Conservation (phyloP, 2,113 vertebrate species). For the Carassius gibelio region DNA sequence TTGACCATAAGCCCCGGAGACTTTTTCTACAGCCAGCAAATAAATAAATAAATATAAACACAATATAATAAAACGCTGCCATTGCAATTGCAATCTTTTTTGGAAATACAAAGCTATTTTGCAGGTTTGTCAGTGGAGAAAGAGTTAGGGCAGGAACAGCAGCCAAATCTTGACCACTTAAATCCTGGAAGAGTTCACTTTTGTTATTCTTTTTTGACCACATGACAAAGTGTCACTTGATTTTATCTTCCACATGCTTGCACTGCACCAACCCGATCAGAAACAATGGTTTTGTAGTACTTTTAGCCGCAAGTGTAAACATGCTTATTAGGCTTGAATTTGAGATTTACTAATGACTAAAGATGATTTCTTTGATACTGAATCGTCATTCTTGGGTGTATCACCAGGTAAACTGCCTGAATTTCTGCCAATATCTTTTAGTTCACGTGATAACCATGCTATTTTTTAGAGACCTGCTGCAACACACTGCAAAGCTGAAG, state of each 20-base stretch:
- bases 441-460: conserved; percentile 5
- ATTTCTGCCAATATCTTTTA: neutral
- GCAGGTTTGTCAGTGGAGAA: neutral
- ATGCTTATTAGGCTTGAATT: neutral
- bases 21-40: no score
- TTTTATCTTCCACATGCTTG: neutral
- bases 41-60: no score
- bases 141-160: neutral
- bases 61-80: no score
- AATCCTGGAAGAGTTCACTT: neutral
- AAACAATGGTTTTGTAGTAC: neutral
- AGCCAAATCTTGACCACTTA: neutral
- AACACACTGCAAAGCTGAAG: neutral
- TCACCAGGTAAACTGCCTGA: conserved; percentile 4
- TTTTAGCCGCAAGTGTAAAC: neutral
- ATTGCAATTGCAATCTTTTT: no score
- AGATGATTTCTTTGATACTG: neutral
- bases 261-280: neutral
- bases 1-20: no score
- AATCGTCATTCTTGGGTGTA: neutral
- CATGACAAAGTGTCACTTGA: neutral
- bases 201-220: neutral
- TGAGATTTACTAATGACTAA: neutral
- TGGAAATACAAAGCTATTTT: no score
- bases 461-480: neutral